Conservation (phyloP, 2,113 vertebrate species). For the Triplophysa dalaica region DNA sequence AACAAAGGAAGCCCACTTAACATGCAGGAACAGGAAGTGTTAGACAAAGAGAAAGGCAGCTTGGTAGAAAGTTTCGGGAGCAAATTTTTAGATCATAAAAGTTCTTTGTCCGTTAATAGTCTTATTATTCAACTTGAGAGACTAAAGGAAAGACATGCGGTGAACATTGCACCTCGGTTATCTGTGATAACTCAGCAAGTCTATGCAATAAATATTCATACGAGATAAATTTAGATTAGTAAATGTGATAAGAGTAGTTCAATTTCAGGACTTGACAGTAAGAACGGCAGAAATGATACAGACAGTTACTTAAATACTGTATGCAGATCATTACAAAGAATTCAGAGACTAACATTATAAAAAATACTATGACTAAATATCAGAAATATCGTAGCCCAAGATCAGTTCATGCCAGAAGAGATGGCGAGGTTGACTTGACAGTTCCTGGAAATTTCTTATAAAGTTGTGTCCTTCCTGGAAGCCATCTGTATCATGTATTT, state of each 20-base stretch:
- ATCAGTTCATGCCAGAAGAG: not conserved
- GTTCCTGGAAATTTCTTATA: slow-evolving; percentile 14
- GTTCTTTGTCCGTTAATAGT: not conserved
- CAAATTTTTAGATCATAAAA: not conserved
- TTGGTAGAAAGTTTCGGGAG: not conserved
- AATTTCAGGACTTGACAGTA: not conserved
- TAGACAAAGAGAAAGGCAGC: not conserved
- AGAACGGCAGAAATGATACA: too few species aligned
- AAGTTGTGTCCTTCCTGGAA: slow-evolving; percentile 70
- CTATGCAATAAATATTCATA: slow-evolving; percentile 15
- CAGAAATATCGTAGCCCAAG: too few species aligned
- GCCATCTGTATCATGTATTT: slow-evolving; percentile 76
- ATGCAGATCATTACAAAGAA: too few species aligned
- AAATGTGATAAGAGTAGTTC: not conserved
- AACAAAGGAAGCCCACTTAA: slow-evolving; percentile 75
- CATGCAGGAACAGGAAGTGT: not conserved
- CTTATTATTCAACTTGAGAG: not conserved
- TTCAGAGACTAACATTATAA: too few species aligned
- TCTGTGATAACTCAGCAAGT: slow-evolving; percentile 3
- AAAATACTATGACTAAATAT: too few species aligned
- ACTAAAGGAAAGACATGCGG: not conserved
- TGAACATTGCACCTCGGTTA: slow-evolving; percentile 1
- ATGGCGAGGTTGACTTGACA: not conserved
- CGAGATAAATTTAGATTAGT: slow-evolving; percentile 5
- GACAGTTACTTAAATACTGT: too few species aligned